Evolutionary conservation across 2,888 invertebrate species (phyloP), one percentile per base, ranked within the genome.

Genomic region (Molorchus minor): DNA sequence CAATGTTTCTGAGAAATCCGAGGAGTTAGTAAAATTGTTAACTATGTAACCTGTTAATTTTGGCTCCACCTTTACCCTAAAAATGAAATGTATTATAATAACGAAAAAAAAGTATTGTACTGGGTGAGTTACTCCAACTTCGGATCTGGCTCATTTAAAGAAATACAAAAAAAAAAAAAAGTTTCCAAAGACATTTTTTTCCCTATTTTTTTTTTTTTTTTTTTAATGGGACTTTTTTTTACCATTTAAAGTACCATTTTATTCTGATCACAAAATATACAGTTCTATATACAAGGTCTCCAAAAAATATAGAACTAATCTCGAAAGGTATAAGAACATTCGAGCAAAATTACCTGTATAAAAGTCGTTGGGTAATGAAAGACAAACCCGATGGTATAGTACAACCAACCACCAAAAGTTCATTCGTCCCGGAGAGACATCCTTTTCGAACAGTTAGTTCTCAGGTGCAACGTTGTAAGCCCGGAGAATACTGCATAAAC

Each of bases 61-160:
- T 0, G 67, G 58, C 53, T 71, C 70, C 7, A 59, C 41, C 40
- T 68, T 68, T n/a, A 70, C 67, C 71, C 71, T 72, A 20, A 53
- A 70, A 69, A 25, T 13, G 56, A 44, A 29, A 38, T 20, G 19
- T n/a, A 19, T 29, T 21, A 13, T 15, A 17, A 43, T 17, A 43
- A 17, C n/a, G n/a, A n/a, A n/a, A n/a, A n/a, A n/a, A n/a, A n/a
- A n/a, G n/a, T n/a, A 25, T 25, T 25, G 25, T 25, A 25, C 4
- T 43, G 36, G 36, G 12, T 8, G n/a, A 36, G n/a, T 4, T 36
- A 4, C 3, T 36, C 36, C 12, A 8, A 16, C 8, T 15, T 7
- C 33, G 15, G 5, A 47, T 2, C 30, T 10, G n/a, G 15, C 2
- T 10, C 4, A 8, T 3, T 25, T 20, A 2, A 21, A 13, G 12